Evolutionary conservation across 2,797 vertebrate genomes (phyloP).

Genomic region (Propithecus deckenii): DNA sequence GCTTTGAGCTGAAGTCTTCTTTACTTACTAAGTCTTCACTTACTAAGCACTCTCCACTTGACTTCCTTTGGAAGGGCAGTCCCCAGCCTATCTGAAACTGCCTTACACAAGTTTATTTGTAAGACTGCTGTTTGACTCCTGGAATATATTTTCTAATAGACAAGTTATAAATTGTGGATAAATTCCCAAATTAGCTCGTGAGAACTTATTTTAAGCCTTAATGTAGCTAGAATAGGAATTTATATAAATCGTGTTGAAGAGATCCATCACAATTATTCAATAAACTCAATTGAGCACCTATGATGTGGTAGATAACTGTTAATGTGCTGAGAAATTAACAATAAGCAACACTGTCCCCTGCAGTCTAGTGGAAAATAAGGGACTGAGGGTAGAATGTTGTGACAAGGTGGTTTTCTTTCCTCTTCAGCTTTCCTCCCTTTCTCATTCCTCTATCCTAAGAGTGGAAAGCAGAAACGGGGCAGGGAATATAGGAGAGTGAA

Average conservation of each 20-base stretch:
- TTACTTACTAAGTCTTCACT: not conserved
- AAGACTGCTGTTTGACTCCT: not conserved
- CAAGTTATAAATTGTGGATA: not conserved
- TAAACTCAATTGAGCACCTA: not conserved
- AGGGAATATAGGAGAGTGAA: not conserved
- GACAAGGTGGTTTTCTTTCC: not conserved
- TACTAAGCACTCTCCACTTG: not conserved
- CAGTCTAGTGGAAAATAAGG: not conserved
- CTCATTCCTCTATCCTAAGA: not conserved
- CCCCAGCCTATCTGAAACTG: not conserved
- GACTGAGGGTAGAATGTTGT: not conserved
- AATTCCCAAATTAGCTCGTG: not conserved
- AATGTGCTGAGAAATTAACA: not conserved
- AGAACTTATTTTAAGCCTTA: conserved; percentile 36
- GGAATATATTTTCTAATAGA: not conserved
- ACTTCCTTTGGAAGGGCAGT: not conserved
- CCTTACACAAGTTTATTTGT: not conserved
- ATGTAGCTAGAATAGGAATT: conserved; percentile 12
- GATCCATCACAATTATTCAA: not conserved
- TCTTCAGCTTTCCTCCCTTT: not conserved
- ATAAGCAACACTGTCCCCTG: not conserved
- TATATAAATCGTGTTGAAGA: not conserved
- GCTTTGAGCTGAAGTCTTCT: not conserved
- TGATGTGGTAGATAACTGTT: not conserved
- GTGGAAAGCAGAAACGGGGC: not conserved